phyloP scores from a whole-genome alignment of 2,888 invertebrate genomes.

The Aphelenchoides bicaudatus region DNA sequence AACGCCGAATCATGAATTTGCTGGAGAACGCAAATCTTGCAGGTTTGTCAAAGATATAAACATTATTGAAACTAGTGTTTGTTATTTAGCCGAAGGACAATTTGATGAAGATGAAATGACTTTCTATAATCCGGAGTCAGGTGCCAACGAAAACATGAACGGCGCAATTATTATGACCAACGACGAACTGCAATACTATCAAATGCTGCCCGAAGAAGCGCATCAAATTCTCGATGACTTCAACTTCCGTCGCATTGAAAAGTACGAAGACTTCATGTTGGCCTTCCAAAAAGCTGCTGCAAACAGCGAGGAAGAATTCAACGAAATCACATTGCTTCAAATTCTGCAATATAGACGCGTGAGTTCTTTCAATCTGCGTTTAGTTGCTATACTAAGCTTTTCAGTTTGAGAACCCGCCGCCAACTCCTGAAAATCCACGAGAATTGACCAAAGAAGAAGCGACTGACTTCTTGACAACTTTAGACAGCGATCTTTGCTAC shows the following conservation, averaged over 20 bases:
- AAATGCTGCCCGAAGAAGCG: constrained; percentile 10
- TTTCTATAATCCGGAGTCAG: constrained; percentile 3
- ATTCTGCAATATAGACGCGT: constrained; percentile 15
- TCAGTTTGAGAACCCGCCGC: constrained; percentile 17
- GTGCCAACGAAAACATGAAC: constrained; percentile 14
- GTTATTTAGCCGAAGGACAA: background rate
- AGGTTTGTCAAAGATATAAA: background rate
- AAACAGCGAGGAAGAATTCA: constrained; percentile 7
- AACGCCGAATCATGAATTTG: constrained; percentile 12
- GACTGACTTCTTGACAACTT: background rate
- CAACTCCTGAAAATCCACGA: background rate
- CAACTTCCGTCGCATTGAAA: constrained; percentile 13
- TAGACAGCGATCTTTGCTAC: constrained; percentile 1
- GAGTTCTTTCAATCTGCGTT: background rate
- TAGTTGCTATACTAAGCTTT: background rate
- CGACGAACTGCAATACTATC: constrained; percentile 10
- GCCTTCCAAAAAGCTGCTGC: background rate
- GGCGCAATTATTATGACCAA: constrained; percentile 17
- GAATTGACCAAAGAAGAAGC: constrained; percentile 14
- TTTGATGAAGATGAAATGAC: constrained; percentile 12
- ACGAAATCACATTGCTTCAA: constrained; percentile 12
- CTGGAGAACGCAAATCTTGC: constrained; percentile 3
- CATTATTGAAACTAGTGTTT: background rate
- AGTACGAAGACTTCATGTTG: constrained; percentile 11
- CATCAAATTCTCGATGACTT: constrained; percentile 13